Base-by-base conservation (phyloP, 2,888 invertebrate species). In the Cybosia mesomella region DNA sequence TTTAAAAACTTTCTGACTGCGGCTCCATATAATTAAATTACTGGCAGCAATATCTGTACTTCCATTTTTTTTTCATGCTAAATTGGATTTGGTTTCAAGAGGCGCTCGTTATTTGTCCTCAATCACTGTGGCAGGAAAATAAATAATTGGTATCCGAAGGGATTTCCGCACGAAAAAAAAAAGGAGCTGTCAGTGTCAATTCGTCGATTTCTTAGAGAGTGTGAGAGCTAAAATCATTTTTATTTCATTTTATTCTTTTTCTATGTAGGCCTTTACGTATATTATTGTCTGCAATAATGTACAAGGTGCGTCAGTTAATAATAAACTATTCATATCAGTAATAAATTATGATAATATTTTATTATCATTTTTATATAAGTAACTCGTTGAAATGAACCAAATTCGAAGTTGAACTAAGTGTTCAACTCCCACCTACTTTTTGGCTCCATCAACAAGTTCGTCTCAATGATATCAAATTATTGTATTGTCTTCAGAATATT, bases 1-100 rank as follows among this genome's bases (percentile, higher is more conserved):
- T 88, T 87, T 86, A 79, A 83, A 54, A 86, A 81, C 88, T 84
- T 83, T 86, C 87, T 86, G 87, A 87, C 89, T 88, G 88, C 82
- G 85, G 83, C 80, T 84, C 82, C 83, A 83, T 83, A 75, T 79
- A 77, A 77, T 80, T 77, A 69, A 79, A 72, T 80, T 83, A 85
- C 79, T 82, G 80, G 79, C 74, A 72, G 74, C 69, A 68, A 69
- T 72, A 73, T 76, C 71, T 69, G 68, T 75, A 74, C 65, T 68
- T 57, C 59, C 71, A 75, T 76, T 73, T 79, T 81, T 77, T 65
- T 80, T 64, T 72, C 60, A 66, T 64, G 63, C 68, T 71, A 67
- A 74, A 82, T 81, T 80, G 70, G 72, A 70, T 75, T 64, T 66
- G 68, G 59, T 70, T 74, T 68, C 63, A 62, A 68, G 61, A 58